Evolutionary conservation across 2,797 vertebrate species (phyloP).

Genomic region (Nothura maculosa): DNA sequence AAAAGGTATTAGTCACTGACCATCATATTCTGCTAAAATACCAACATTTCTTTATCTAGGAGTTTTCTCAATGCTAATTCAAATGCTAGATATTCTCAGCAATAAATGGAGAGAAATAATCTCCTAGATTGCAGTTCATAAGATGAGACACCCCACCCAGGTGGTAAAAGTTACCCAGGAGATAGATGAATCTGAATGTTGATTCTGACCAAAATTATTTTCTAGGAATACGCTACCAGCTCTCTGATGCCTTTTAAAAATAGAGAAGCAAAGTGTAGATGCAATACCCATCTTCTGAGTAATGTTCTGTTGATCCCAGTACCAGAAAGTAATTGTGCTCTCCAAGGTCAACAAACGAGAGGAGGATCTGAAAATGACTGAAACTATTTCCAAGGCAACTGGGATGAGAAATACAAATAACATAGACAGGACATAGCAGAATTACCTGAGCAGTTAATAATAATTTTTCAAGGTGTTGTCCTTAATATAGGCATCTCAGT

Average conservation of each 20-base stretch:
- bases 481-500: background rate
- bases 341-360: background rate
- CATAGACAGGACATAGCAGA: background rate
- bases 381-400: background rate
- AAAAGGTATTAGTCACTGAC: background rate
- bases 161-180: background rate
- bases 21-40: background rate
- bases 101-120: background rate
- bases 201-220: background rate
- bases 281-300: background rate
- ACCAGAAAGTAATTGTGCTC: background rate
- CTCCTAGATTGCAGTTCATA: background rate
- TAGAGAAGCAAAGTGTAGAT: background rate
- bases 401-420: background rate
- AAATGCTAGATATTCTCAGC: background rate
- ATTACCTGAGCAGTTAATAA: background rate
- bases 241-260: background rate
- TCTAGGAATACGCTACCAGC: background rate
- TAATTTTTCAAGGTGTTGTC: background rate
- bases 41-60: accelerated
- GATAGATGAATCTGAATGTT: background rate
- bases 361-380: background rate
- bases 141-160: background rate
- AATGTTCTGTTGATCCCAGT: background rate
- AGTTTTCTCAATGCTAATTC: background rate